Evolutionary conservation across 30 jellyfish, hydroid and myxozoan species (phyloP), one percentile per base, ranked within the genome.

Genomic region (Phacellophora camtschatica): DNA sequence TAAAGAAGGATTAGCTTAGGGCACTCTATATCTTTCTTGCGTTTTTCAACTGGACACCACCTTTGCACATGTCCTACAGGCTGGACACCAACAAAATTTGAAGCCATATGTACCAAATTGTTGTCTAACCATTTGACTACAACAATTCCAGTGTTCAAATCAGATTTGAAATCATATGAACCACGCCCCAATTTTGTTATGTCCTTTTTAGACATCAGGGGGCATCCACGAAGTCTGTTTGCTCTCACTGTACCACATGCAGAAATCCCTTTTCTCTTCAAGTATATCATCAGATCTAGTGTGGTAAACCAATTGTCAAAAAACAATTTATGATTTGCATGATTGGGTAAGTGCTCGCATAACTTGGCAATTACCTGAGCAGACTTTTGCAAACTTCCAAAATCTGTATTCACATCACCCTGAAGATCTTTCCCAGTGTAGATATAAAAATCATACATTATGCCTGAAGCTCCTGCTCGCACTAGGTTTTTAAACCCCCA

Each of bases 261-360:
- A 12, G 10, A 37, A 4, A 85, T 63, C 22, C 91, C 96, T 6
- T 5, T 32, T 12, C 18, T 67, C 54, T 79, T 77, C 42, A 87
- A 35, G 48, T 77, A 65, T 4, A 67, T 27, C 31, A 77, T 22
- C 3, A 77, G 90, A 37, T 66, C 95, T 1, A 79, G 35, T 4
- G 94, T 86, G 3, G 88, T 61, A 51, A 77, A 86, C 96, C 96
- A 86, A 20, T 77, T 86, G 62, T 86, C 96, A 66, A 86, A 59
- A 51, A 4, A 76, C 36, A 86, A 1, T 48, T 76, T 62, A 71
- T 87, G 84, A 34, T 68, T 37, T 15, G 65, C 48, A 45, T 77
- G 23, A 7, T 37, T 51, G 5, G 96, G 96, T 35, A 87, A 67
- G 36, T 87, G 27, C 46, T 49, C 49, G 72, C 95, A 87, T 18